Evolutionary conservation across 2,888 invertebrate species (phyloP), one percentile per base, ranked within the genome.

Genomic region (Epistrophe eligans): DNA sequence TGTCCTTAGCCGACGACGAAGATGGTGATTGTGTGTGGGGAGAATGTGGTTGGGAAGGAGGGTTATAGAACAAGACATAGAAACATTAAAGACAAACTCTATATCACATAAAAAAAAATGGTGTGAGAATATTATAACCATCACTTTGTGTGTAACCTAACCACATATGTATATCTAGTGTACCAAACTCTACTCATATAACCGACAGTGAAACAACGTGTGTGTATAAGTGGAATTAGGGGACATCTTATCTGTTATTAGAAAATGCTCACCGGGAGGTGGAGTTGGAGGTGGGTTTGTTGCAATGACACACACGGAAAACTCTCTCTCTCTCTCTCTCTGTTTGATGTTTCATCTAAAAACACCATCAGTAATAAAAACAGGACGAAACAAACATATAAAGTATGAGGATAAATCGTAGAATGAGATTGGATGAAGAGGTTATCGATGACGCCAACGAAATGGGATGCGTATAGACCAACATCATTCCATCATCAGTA

Each of bases 191-290:
- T 9, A 35, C 64, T 76, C 50, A 76, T 79, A 77, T 79, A 77
- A 66, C 58, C 71, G 52, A 40, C 74, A 79, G 73, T 70, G 58
- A 71, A 72, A 81, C 62, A 72, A 81, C 62, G 66, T 76, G 74
- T 71, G 62, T 82, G 57, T 79, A 43, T 55, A 55, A 80, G 82
- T 82, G 71, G 85, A 79, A 87, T 87, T 87, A 87, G 82, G 76
- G 71, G 74, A 82, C 74, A 82, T 87, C 82, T 82, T 82, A 87
- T 82, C 82, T 87, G 79, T 82, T 77, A 87, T 87, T 87, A 81
- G 81, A 76, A 70, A 57, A 45, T 19, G 50, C 35, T 35, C 15
- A 50, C 35, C 10, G 15, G 13, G 13, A 8, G 32, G 35, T n/a
- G 24, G 66, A 35, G 35, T 24, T n/a, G 40, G n/a, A 3, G 28